Percentiles rank a stretch among this genome's conserved stretches.
These are phyloP conservation scores for Delphinapterus leucas DNA, from an alignment of 2,113 vertebrate species.

Conservation along the genomic window DNA sequence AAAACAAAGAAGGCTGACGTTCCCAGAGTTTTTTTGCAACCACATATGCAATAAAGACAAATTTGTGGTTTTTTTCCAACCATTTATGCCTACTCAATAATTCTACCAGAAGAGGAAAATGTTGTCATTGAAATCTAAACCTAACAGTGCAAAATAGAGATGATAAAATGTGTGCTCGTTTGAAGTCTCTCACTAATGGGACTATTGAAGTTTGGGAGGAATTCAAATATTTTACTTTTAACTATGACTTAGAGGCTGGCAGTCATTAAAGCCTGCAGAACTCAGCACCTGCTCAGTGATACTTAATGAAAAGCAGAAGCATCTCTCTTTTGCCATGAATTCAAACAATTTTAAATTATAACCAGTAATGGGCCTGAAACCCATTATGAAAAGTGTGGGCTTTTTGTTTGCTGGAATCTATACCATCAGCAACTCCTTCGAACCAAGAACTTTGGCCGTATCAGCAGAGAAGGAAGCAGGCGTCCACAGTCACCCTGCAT, in stretches of 20 bases:
- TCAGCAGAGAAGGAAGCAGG: not conserved
- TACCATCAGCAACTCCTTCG: not conserved
- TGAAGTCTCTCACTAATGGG: not conserved
- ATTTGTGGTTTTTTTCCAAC: not conserved
- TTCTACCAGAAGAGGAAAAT: not conserved
- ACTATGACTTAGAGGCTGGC: slow-evolving; percentile 38
- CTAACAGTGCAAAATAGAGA: not conserved
- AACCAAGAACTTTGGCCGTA: not conserved
- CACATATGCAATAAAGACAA: not conserved
- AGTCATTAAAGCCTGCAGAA: slow-evolving; percentile 24
- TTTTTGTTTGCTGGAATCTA: slow-evolving; percentile 51
- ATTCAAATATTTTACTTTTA: slow-evolving; percentile 35
- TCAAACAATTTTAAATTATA: slow-evolving; percentile 46
- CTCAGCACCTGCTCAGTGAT: slow-evolving; percentile 54
- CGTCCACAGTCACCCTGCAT: not conserved
- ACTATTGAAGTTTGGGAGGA: slow-evolving; percentile 18
- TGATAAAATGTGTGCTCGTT: not conserved
- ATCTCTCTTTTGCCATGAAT: not conserved
- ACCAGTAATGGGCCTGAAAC: slow-evolving; percentile 45
- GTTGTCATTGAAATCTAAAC: slow-evolving; percentile 20
- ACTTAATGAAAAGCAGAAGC: slow-evolving; percentile 68
- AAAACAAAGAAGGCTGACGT: not conserved
- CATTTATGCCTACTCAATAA: not conserved
- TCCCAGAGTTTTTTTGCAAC: not conserved
- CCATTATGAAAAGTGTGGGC: slow-evolving; percentile 45